Conservation (phyloP, 2,797 vertebrate species). For the Stomatorhinus walkeri region DNA sequence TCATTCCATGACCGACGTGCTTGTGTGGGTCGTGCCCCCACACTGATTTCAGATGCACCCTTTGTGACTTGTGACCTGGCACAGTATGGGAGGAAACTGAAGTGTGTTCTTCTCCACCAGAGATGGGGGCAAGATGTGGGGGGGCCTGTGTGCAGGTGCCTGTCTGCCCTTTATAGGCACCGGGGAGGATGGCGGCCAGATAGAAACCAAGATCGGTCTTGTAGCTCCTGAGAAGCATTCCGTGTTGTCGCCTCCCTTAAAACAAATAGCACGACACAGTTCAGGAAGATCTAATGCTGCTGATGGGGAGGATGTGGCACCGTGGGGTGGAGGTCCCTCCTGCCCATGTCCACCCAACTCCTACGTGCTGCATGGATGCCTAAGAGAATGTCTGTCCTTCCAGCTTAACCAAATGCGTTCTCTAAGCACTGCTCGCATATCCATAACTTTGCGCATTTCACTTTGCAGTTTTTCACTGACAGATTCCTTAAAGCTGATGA, state of each 20-base stretch:
- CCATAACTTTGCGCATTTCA: not conserved
- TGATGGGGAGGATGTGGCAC: not conserved
- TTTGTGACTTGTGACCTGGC: not conserved
- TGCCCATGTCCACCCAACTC: not conserved
- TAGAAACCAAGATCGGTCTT: not conserved
- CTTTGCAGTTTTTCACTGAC: not conserved
- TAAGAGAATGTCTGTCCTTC: not conserved
- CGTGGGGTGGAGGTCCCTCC: not conserved
- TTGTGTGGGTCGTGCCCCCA: not conserved
- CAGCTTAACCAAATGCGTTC: not conserved
- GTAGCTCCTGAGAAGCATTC: not conserved
- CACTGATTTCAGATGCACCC: not conserved
- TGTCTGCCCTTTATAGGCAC: conserved; percentile 44
- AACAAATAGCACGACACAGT: not conserved
- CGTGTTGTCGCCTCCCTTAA: not conserved
- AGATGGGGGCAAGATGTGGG: not conserved
- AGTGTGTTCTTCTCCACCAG: not conserved
- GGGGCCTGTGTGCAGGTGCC: conserved; percentile 11
- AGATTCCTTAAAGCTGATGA: not conserved
- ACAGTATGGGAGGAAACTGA: not conserved
- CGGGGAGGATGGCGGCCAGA: not conserved
- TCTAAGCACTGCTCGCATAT: not conserved
- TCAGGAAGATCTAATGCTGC: not conserved
- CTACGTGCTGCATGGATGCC: not conserved
- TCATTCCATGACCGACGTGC: not conserved